A percentile compares a stretch with the other conserved stretches of the same genome.
phyloP scores from a whole-genome alignment of 2,797 vertebrate species.

The Phataginus tetradactyla region DNA sequence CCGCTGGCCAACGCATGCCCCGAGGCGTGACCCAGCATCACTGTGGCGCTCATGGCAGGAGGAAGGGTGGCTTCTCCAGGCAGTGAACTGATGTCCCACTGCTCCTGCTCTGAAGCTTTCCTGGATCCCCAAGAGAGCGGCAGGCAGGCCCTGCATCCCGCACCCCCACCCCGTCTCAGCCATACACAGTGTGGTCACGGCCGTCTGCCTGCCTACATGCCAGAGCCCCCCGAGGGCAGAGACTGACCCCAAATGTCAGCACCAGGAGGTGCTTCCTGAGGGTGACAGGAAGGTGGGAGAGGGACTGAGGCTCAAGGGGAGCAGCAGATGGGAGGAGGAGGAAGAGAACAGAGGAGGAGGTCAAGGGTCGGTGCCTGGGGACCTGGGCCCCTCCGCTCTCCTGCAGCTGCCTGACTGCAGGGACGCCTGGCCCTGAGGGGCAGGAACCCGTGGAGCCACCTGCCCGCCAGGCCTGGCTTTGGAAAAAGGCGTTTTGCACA shows the following conservation, averaged over 20 bases:
- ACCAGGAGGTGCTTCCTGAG: accelerated
- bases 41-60: accelerated
- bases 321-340: not conserved
- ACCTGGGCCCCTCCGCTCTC: not conserved
- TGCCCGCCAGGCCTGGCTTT: not conserved
- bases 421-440: not conserved
- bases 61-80: accelerated
- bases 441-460: no score
- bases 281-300: not conserved
- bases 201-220: not conserved
- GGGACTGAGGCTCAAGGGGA: not conserved
- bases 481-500: not conserved
- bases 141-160: accelerated
- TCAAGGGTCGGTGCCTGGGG: not conserved
- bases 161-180: accelerated
- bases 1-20: accelerated
- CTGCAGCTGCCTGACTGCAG: accelerated
- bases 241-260: accelerated
- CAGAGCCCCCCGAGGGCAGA: not conserved
- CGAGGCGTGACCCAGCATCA: not conserved
- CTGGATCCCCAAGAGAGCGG: accelerated
- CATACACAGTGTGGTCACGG: accelerated
- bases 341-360: not conserved
- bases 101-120: not conserved
- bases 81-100: not conserved